Evolutionary conservation across 1,140 invertebrate species (phyloP).

Genomic region (Forficula auricularia): DNA sequence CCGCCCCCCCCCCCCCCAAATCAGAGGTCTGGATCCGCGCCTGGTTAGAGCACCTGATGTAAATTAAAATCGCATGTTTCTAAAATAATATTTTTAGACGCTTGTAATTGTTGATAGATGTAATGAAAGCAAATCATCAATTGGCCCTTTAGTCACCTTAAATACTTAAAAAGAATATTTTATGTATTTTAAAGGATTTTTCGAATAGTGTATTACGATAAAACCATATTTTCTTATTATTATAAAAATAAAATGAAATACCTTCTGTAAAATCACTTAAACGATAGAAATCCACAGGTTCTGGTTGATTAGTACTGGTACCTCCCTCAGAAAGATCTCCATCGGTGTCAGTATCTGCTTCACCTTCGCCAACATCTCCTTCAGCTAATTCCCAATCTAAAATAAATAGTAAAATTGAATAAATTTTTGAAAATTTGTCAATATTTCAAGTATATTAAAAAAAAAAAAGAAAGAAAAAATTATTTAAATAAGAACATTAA

Average conservation of each 20-base stretch:
- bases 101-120: too few relatives aligned
- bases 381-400: conserved; percentile 26
- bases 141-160: too few relatives aligned
- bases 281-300: conserved; percentile 43
- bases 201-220: neutral
- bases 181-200: neutral
- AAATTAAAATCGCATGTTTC: too few relatives aligned
- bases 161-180: too few relatives aligned
- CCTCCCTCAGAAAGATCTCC: conserved; percentile 8
- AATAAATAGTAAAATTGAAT: conserved; percentile 9
- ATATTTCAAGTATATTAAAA: neutral
- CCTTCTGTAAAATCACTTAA: conserved; percentile 1
- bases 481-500: neutral
- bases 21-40: too few relatives aligned
- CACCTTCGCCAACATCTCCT: conserved; percentile 15
- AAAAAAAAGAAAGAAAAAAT: too few relatives aligned
- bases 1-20: too few relatives aligned
- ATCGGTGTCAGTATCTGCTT: conserved; percentile 11
- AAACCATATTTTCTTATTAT: neutral
- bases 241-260: neutral
- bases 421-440: conserved; percentile 5
- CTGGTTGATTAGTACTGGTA: conserved; percentile 7
- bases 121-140: too few relatives aligned
- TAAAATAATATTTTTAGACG: too few relatives aligned
- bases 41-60: too few relatives aligned